A percentile compares a stretch with the other conserved stretches of the same genome.
Conservation (phyloP, 2,797 vertebrate genomes). For the Pantherophis alleghaniensis region DNA sequence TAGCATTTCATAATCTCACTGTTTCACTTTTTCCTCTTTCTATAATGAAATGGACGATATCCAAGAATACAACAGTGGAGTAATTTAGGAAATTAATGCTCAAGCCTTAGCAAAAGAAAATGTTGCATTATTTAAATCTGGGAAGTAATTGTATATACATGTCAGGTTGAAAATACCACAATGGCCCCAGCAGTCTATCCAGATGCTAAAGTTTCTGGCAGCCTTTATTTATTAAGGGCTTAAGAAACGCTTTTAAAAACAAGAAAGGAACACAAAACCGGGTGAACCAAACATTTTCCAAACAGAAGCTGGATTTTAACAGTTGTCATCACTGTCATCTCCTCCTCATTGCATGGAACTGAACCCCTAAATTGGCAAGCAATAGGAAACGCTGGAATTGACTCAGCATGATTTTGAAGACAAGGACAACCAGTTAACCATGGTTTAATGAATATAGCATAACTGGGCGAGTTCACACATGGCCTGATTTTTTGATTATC, state of each 20-base stretch:
- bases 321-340: background rate
- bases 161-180: background rate
- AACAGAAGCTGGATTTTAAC: background rate
- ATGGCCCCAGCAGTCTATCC: background rate
- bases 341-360: background rate
- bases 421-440: background rate
- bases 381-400: background rate
- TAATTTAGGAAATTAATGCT: slow-evolving; percentile 26
- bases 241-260: background rate
- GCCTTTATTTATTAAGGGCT: background rate
- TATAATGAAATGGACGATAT: slow-evolving; percentile 34
- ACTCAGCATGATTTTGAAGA: background rate
- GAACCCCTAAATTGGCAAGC: background rate
- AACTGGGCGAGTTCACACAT: background rate
- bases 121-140: background rate
- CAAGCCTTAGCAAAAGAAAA: slow-evolving; percentile 4
- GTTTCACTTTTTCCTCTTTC: slow-evolving; percentile 1
- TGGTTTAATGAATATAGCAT: background rate
- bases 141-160: background rate
- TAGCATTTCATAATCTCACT: slow-evolving; percentile 9
- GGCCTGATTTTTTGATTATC: background rate
- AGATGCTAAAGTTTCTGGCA: background rate
- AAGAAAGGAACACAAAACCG: background rate
- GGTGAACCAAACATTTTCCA: background rate
- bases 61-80: slow-evolving; percentile 22